Conservation (phyloP, 2,113 vertebrate species). For the Murina feae region DNA sequence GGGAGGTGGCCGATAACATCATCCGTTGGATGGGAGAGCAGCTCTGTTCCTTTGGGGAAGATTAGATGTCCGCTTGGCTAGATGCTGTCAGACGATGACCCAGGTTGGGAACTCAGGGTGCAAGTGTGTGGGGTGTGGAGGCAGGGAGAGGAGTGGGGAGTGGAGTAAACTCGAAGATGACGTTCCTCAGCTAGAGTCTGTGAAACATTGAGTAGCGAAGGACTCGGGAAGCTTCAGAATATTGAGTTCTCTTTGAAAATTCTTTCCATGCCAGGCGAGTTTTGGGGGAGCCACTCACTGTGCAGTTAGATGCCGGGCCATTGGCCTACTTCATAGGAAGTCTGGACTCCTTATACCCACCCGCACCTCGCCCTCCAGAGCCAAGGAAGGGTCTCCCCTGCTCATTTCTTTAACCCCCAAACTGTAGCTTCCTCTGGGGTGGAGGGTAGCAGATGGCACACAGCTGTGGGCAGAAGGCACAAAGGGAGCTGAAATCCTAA, state of each 20-base stretch:
- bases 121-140: neutral
- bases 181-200: neutral
- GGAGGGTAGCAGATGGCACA: conserved; percentile 53
- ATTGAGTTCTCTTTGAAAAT: conserved; percentile 18
- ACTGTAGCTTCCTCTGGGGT: conserved; percentile 13
- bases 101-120: neutral
- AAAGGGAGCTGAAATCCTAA: conserved; percentile 16
- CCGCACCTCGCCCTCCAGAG: neutral
- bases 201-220: neutral
- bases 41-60: conserved; percentile 33
- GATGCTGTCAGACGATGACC: neutral
- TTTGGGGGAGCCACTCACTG: neutral
- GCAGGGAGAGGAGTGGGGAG: neutral
- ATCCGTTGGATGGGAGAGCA: conserved; percentile 38
- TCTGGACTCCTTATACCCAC: neutral
- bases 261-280: neutral
- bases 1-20: conserved; percentile 52
- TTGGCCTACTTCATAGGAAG: conserved; percentile 35
- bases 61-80: conserved; percentile 7
- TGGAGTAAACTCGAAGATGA: neutral
- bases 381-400: neutral
- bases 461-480: conserved; percentile 52
- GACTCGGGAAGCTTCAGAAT: neutral
- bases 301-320: neutral
- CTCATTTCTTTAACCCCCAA: conserved; percentile 21